Conservation (phyloP, 2,113 vertebrate species). For the Ivindomyrus marchei region DNA sequence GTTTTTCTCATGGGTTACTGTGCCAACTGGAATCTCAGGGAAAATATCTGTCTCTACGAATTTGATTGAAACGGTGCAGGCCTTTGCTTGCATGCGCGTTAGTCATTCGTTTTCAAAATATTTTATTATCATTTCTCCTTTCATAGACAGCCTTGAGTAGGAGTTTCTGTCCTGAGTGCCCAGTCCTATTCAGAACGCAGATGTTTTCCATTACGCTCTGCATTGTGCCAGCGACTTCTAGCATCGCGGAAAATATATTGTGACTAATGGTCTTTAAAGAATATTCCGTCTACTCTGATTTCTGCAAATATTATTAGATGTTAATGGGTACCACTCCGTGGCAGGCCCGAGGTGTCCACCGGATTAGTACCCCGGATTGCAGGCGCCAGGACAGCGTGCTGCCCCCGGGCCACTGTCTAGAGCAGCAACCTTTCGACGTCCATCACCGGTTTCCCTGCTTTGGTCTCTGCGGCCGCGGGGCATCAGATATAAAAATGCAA, state of each 20-base stretch:
- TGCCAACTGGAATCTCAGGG: conserved; percentile 13
- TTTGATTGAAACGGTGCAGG: conserved; percentile 17
- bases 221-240: conserved; percentile 69
- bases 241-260: conserved; percentile 54
- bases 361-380: conserved; percentile 50
- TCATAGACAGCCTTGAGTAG: conserved; percentile 58
- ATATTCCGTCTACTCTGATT: conserved; percentile 56
- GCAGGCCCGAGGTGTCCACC: conserved; percentile 51
- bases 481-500: conserved; percentile 33
- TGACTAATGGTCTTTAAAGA: conserved; percentile 64
- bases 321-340: conserved; percentile 62
- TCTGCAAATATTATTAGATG: conserved; percentile 69
- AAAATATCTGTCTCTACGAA: not conserved
- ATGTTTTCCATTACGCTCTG: conserved; percentile 72
- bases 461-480: conserved; percentile 41
- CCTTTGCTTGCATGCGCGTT: conserved; percentile 8
- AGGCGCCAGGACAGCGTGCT: conserved; percentile 54
- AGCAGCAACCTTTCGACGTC: conserved; percentile 44
- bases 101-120: conserved; percentile 22
- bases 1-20: not conserved
- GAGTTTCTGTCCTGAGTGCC: conserved; percentile 49
- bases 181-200: conserved; percentile 57
- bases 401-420: conserved; percentile 39
- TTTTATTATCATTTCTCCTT: conserved; percentile 38
- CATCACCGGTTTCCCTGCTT: conserved; percentile 38